Evolutionary conservation across 2,113 vertebrate genomes (phyloP).

Genomic region (Piprites chloris): DNA sequence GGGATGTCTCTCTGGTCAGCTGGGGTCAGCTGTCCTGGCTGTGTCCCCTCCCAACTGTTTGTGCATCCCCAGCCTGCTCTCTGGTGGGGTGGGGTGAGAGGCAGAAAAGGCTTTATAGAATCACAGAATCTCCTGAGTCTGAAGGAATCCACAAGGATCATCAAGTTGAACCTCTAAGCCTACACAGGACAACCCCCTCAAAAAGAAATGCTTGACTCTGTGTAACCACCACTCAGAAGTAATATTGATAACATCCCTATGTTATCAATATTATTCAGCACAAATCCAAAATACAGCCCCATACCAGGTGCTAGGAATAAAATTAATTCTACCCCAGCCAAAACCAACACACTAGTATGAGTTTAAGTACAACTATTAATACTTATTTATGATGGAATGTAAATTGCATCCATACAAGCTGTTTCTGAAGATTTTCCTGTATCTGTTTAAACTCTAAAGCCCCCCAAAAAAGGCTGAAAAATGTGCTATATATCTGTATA

Average conservation of each 20-base stretch:
- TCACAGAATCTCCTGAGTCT: rapidly evolving
- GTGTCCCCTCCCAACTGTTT: background rate
- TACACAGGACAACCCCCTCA: background rate
- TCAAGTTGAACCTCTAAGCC: background rate
- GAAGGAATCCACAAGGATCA: background rate
- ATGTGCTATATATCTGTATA: background rate
- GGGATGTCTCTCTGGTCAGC: background rate
- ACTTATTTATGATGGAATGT: background rate
- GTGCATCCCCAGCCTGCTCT: background rate
- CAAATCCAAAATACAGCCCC: background rate
- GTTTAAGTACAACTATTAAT: background rate
- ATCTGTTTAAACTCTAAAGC: background rate
- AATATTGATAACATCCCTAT: too few relatives aligned
- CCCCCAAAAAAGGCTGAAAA: background rate
- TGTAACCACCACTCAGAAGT: background rate
- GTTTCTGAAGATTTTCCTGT: background rate
- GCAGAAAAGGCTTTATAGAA: background rate
- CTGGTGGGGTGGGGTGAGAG: background rate
- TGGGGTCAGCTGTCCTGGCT: background rate
- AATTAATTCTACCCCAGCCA: background rate
- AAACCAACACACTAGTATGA: background rate
- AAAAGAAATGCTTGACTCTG: background rate
- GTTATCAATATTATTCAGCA: background rate
- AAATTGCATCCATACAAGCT: background rate
- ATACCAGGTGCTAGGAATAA: background rate